Conservation (phyloP, 2,797 vertebrate genomes). For the Myripristis murdjan region DNA sequence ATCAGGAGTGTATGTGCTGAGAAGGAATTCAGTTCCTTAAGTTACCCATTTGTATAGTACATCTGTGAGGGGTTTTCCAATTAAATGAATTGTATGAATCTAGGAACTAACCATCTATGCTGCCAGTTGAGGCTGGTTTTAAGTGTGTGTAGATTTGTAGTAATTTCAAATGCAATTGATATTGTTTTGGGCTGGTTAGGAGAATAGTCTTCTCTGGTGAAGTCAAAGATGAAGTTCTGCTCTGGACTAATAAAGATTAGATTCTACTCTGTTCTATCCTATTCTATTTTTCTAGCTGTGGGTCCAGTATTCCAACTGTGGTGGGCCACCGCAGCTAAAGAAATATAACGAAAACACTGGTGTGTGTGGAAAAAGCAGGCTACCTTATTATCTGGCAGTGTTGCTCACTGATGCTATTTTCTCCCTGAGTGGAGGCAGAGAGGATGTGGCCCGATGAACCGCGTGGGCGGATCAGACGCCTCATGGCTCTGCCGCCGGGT, state of each 20-base stretch:
- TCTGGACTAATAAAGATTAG: too few species aligned
- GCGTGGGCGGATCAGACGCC: conserved; percentile 76
- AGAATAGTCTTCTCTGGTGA: too few species aligned
- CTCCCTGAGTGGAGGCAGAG: conserved; percentile 71
- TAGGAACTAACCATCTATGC: too few species aligned
- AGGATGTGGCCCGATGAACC: conserved; percentile 75
- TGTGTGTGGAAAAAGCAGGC: conserved; percentile 37
- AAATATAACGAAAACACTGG: background rate
- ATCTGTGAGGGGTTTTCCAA: too few species aligned
- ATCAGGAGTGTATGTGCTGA: too few species aligned
- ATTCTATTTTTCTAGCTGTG: too few species aligned
- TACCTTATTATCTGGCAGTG: conserved; percentile 65
- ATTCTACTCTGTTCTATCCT: too few species aligned
- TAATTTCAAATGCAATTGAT: conserved; percentile 1
- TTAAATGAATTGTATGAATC: too few species aligned
- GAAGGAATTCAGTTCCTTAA: too few species aligned
- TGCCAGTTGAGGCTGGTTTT: too few species aligned
- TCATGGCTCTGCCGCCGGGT: conserved; percentile 63
- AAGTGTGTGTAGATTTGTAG: background rate
- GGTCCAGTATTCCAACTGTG: background rate
- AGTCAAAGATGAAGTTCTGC: too few species aligned
- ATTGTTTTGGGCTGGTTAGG: conserved; percentile 3
- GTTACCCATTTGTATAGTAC: too few species aligned
- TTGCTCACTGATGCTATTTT: conserved; percentile 74
- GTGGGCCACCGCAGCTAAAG: conserved; percentile 8